phyloP scores from a whole-genome alignment of 2,797 vertebrate genomes.

The Synanceia verrucosa region DNA sequence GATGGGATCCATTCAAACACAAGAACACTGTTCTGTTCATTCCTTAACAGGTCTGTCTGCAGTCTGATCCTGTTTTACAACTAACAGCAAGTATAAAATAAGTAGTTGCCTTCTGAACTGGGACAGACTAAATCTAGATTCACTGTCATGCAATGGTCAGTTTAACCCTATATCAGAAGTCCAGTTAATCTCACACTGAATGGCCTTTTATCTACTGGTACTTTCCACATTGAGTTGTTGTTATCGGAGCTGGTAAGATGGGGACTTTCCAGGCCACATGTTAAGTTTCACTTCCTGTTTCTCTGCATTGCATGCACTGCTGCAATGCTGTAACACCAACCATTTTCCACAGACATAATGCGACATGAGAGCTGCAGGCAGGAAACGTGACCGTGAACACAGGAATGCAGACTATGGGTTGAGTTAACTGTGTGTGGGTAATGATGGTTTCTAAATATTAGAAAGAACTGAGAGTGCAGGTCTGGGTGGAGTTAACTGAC shows the following conservation, averaged over 20 bases:
- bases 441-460: not conserved
- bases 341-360: not conserved
- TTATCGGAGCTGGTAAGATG: not conserved
- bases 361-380: not conserved
- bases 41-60: not conserved
- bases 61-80: not conserved
- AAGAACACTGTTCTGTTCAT: not conserved
- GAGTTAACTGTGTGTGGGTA: too few species aligned
- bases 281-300: conserved; percentile 73
- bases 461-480: not conserved
- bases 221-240: conserved; percentile 66
- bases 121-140: not conserved
- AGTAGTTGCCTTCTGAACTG: not conserved
- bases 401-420: not conserved
- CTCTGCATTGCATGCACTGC: not conserved
- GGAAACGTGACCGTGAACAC: too few species aligned
- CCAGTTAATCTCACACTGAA: not conserved
- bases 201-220: conserved; percentile 44
- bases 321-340: too few species aligned
- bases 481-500: not conserved
- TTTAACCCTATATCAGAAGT: not conserved
- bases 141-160: not conserved
- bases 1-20: not conserved
- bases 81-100: not conserved
- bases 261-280: conserved; percentile 74